Conservation (phyloP, 2,888 invertebrate genomes). For the Zonitis immaculata region DNA sequence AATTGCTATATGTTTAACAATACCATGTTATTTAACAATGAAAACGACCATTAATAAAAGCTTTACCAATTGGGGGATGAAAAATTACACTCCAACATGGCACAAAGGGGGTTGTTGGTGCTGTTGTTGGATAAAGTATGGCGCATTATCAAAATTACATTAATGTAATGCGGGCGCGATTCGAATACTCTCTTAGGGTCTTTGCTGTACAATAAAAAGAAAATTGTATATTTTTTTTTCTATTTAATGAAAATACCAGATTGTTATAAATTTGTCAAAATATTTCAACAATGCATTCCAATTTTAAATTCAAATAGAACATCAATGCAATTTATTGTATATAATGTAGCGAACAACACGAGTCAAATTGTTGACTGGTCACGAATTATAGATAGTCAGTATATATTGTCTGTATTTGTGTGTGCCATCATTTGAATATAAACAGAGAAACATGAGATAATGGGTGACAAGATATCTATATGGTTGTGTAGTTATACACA, state of each 20-base stretch:
- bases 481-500: not conserved
- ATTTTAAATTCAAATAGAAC: not conserved
- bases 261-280: not conserved
- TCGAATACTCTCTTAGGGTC: not conserved
- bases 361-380: not conserved
- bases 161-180: constrained; percentile 1
- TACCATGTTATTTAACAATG: not conserved
- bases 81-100: constrained; percentile 3
- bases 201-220: not conserved
- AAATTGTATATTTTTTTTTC: not conserved
- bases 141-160: constrained; percentile 15
- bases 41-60: not conserved
- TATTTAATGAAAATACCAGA: not conserved
- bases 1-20: not conserved
- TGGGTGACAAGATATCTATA: not conserved
- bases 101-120: not conserved
- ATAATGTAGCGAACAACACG: not conserved
- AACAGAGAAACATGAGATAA: not conserved
- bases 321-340: not conserved
- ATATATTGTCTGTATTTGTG: not conserved
- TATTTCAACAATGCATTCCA: not conserved
- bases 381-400: not conserved
- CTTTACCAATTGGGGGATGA: constrained; percentile 4
- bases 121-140: constrained; percentile 7
- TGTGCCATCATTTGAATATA: not conserved